Evolutionary conservation across 1,140 invertebrate species (phyloP), one percentile per base, ranked within the genome.

Genomic region (Elymnias hypermnestra): DNA sequence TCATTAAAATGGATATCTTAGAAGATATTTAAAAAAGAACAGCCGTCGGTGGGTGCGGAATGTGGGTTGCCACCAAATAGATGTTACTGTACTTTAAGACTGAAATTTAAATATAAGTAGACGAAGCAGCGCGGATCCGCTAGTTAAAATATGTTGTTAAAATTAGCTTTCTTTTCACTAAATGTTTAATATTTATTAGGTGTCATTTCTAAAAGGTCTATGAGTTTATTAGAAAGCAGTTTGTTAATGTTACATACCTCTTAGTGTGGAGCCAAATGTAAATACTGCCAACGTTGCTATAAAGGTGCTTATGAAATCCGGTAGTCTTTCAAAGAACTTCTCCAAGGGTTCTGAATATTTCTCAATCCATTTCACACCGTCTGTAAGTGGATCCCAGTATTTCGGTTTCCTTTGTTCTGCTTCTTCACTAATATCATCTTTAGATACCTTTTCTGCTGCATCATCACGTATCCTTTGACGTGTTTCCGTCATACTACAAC

Each of bases 251-350:
- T 33, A 3, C 18, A 3, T 46, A 90, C 90, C 89, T 87, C 88
- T 78, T 28, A 90, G 72, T 2, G 87, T 89, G 10, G 89, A 76
- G 18, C 89, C 90, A 14, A 90, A 76, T 21, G 88, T 82, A 59
- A 91, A 90, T 8, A 90, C 75, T 2, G 88, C 88, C 1, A 89
- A 57, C 5, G 88, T 89, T 0, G 87, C 88, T 7, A 89, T 83
- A 21, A 87, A 74, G 3, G 83, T 83, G 13, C 82, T 86, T 3
- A 89, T 60, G 23, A 83, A 85, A 4, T 83, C 85, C 9, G 89
- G 89, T 8, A 91, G 22, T 15, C 68, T 78, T 5, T 77, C 62
- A 67, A 89, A 90, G 35, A 88, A 79, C 39, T 87, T 87, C 37
- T 90, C 87, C 9, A 90, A 53, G 5, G 61, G 63, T 1, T 86